A percentile compares a stretch with the other conserved stretches of the same genome.
phyloP scores from a whole-genome alignment of 2,888 invertebrate species.

The Trissoscelio sp. region DNA sequence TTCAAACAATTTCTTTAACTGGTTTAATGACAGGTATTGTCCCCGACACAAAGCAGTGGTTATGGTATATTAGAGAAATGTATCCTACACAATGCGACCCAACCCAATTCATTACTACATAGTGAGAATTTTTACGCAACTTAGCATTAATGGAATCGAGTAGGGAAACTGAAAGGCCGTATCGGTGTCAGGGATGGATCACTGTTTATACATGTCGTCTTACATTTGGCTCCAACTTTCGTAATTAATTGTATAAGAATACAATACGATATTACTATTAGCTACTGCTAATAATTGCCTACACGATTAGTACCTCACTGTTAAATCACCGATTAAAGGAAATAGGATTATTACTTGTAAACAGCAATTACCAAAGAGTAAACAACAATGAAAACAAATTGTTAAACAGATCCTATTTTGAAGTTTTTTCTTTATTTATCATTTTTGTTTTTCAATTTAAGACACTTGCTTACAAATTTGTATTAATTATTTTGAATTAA shows the following conservation, averaged over 20 bases:
- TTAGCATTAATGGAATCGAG: constrained; percentile 35
- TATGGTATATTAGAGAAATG: constrained; percentile 32
- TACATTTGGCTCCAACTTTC: constrained; percentile 31
- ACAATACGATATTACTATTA: constrained; percentile 28
- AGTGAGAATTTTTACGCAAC: constrained; percentile 62
- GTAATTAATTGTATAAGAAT: constrained; percentile 32
- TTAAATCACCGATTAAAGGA: constrained; percentile 7
- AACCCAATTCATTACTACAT: constrained; percentile 56
- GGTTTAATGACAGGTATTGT: constrained; percentile 36
- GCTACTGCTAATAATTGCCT: constrained; percentile 33
- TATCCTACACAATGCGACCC: constrained; percentile 56
- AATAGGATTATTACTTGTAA: neutral
- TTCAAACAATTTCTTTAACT: constrained; percentile 9
- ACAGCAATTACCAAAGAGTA: constrained; percentile 1
- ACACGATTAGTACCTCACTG: constrained; percentile 8
- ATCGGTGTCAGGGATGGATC: constrained; percentile 62
- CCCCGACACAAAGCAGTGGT: constrained; percentile 22
- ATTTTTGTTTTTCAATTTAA: too few species aligned
- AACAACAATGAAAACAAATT: neutral
- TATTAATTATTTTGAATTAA: too few species aligned
- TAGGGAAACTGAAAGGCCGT: constrained; percentile 50
- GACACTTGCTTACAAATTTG: too few species aligned
- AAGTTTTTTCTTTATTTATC: too few species aligned
- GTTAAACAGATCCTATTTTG: too few species aligned
- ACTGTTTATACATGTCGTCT: constrained; percentile 23